These are phyloP conservation scores for Hyla sarda DNA, from an alignment of 2,113 vertebrate genomes.

Conservation along the genomic window DNA sequence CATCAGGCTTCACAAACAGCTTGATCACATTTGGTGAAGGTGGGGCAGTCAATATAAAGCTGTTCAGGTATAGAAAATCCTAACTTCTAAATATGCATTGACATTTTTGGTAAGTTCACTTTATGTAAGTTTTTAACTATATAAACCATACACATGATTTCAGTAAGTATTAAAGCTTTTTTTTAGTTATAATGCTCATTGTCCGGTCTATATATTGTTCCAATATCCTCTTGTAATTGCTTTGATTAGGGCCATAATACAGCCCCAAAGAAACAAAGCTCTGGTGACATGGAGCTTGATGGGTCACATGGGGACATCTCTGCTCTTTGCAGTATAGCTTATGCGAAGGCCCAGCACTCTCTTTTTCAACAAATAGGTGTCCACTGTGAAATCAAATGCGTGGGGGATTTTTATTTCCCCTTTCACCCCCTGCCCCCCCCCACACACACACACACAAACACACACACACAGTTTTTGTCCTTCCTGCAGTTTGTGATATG, in stretches of 20 bases:
- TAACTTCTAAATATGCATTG: not conserved
- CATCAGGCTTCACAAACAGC: not conserved
- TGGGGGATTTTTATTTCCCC: constrained; percentile 11
- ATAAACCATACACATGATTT: not conserved
- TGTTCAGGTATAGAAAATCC: not conserved
- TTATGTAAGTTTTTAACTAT: not conserved
- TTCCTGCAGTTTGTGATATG: constrained; percentile 58
- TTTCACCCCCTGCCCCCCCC: not conserved
- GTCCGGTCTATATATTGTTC: not conserved
- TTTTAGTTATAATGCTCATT: not conserved
- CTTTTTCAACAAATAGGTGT: constrained; percentile 60
- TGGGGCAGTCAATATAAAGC: not conserved
- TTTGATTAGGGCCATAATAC: constrained; percentile 46
- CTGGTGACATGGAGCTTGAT: constrained; percentile 55
- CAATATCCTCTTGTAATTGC: constrained; percentile 32
- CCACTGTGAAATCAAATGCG: constrained; percentile 58
- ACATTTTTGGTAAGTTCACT: not conserved
- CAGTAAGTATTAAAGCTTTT: not conserved
- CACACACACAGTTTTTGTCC: too few relatives aligned
- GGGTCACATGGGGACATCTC: constrained; percentile 58
- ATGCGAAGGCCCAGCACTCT: constrained; percentile 58
- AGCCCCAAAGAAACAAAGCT: constrained; percentile 55
- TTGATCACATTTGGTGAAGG: not conserved
- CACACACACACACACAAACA: too few relatives aligned
- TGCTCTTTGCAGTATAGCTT: constrained; percentile 30